Conservation (phyloP, 2,113 vertebrate genomes). For the Numenius arquata region DNA sequence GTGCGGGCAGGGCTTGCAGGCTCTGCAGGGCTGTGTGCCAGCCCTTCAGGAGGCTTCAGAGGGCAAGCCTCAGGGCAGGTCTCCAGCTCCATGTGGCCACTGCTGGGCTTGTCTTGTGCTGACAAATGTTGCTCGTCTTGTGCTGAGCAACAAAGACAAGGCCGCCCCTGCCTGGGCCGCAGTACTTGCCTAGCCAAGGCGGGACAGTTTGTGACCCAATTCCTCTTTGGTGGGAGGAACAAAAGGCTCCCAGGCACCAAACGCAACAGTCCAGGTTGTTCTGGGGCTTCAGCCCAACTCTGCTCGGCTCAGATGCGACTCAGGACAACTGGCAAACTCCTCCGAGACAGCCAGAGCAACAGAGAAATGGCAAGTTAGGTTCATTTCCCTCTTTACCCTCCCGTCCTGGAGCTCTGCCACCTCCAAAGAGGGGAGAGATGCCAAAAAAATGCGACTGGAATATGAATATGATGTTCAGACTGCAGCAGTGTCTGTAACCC, state of each 20-base stretch:
- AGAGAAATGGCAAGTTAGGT: background rate
- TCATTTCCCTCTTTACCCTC: background rate
- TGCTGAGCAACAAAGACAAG: background rate
- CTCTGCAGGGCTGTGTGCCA: accelerated
- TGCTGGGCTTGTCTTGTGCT: background rate
- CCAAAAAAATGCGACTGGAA: constrained; percentile 4
- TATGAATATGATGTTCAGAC: constrained; percentile 12
- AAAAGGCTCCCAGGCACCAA: background rate
- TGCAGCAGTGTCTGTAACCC: constrained; percentile 1
- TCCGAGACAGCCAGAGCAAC: background rate
- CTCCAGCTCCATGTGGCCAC: background rate
- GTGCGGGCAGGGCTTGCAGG: background rate
- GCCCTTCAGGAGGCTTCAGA: background rate
- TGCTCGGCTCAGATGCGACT: background rate
- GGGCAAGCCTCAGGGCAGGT: background rate
- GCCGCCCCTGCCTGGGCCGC: background rate
- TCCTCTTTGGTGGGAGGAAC: background rate
- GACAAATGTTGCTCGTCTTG: background rate
- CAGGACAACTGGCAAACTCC: background rate
- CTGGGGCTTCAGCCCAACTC: background rate
- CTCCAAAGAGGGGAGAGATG: constrained; percentile 15
- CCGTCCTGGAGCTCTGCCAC: constrained; percentile 24
- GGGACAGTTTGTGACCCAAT: background rate
- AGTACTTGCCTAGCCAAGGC: background rate
- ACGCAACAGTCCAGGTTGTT: background rate